These are phyloP conservation scores for Bovichtus variegatus DNA, from an alignment of 2,797 vertebrate genomes.

Conservation along the genomic window DNA sequence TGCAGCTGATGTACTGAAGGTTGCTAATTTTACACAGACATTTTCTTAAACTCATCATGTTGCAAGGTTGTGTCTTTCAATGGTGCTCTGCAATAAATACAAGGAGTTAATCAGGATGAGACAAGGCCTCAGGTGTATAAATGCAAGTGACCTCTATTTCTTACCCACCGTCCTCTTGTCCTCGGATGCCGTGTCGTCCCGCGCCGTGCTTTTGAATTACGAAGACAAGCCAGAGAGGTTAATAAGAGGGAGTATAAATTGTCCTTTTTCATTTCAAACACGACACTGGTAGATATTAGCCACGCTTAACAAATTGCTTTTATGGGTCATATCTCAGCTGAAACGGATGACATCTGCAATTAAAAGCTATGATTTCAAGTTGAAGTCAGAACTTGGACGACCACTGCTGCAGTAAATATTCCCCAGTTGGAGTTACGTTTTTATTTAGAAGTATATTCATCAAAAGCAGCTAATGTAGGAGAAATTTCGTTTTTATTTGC, in stretches of 20 bases:
- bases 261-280: conserved; percentile 74
- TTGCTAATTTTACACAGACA: conserved; percentile 35
- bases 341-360: conserved; percentile 76
- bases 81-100: conserved; percentile 30
- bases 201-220: conserved; percentile 67
- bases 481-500: neutral
- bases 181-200: conserved; percentile 36
- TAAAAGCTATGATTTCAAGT: conserved; percentile 74
- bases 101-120: conserved; percentile 44
- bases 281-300: conserved; percentile 74
- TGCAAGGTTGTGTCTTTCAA: conserved; percentile 24
- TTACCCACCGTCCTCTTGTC: conserved; percentile 38
- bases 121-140: conserved; percentile 42
- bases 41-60: conserved; percentile 24
- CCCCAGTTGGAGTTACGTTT: conserved; percentile 37
- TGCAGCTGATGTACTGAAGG: conserved; percentile 40
- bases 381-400: conserved; percentile 31
- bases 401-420: conserved; percentile 68
- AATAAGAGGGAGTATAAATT: conserved; percentile 77
- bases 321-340: conserved; percentile 72
- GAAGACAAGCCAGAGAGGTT: conserved; percentile 72
- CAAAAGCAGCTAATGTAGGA: neutral
- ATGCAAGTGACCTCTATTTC: conserved; percentile 57
- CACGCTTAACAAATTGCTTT: conserved; percentile 64
- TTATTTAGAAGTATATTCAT: conserved; percentile 23